Evolutionary conservation across 2,888 invertebrate species (phyloP).

Genomic region (Glyphotaelius pellucidus): DNA sequence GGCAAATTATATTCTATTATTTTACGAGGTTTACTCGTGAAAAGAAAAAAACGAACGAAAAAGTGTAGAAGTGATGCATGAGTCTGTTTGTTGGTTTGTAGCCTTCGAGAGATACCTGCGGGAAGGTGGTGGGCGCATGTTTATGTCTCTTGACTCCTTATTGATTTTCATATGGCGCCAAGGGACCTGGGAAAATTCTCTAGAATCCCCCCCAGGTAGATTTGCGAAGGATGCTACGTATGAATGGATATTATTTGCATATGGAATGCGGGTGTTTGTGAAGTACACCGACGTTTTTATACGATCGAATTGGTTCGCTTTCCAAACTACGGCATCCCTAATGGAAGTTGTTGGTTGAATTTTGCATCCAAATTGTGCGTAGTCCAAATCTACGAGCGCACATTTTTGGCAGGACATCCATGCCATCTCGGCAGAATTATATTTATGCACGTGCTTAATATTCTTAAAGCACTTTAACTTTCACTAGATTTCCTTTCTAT

Average conservation of each 20-base stretch:
- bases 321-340: constrained; percentile 30
- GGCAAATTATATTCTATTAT: too few species aligned
- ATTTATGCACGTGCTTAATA: neutral
- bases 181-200: constrained; percentile 61
- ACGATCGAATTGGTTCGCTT: constrained; percentile 44
- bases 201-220: constrained; percentile 61
- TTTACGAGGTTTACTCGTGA: neutral
- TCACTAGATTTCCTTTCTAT: neutral
- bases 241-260: constrained; percentile 65
- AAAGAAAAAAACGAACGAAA: neutral
- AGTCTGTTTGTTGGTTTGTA: constrained; percentile 2
- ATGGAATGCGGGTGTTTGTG: constrained; percentile 61
- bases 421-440: neutral
- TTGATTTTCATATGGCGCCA: constrained; percentile 64
- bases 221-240: constrained; percentile 63
- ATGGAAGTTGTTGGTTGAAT: constrained; percentile 45
- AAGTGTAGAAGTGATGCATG: neutral
- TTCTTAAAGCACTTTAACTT: neutral
- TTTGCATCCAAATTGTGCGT: constrained; percentile 39
- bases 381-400: constrained; percentile 30
- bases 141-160: constrained; percentile 55
- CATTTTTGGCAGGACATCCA: neutral
- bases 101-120: constrained; percentile 15
- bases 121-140: neutral
- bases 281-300: constrained; percentile 56